Evolutionary conservation across 2,797 vertebrate genomes (phyloP), one percentile per base, ranked within the genome.

Genomic region (Poecilia picta): DNA sequence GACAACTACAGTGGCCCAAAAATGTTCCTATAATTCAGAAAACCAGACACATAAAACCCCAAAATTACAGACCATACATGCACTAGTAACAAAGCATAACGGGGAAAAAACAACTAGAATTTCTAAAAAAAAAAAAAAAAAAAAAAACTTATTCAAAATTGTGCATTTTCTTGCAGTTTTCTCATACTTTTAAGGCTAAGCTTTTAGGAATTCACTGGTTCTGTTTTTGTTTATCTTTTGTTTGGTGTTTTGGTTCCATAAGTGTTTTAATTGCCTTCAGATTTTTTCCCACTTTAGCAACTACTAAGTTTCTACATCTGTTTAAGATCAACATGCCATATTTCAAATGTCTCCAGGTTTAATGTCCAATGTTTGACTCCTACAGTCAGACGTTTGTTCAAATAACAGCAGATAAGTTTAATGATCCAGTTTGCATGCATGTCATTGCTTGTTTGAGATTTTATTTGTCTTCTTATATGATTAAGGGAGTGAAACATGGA

Each of bases 1-100:
- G 64, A 76, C 78, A 36, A 4, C 31, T 49, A 77, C 73, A 49
- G 43, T 8, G 25, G 23, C 8, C 49, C 72, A 66, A 85, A 82
- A 79, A 66, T 71, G 72, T 8, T 18, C 1, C 31, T 16, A 23
- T 6, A 45, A 55, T 71, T 55, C 23, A 71, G 36, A 55, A 53
- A 70, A 76, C 13, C 11, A 33, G 12, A 33, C 31, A 51, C 8
- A 51, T 49, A 31, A 36, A 39, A 5, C 7, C 8, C 20, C 33
- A 10, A 74, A 51, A 31, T 43, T 41, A 39, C 6, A 36, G 33
- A 59, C 4, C 39, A 78, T 28, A n/a, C 11, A 74, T n/a, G 41
- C 20, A 70, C 11, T 25, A 15, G 1, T 70, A 15, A 41, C 12
- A 74, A 41, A 5, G 8, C 18, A 33, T 18, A 72, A 72, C 18